These are phyloP conservation scores for Pogonocichla stellata DNA, from an alignment of 2,113 vertebrate genomes.

Conservation along the genomic window DNA sequence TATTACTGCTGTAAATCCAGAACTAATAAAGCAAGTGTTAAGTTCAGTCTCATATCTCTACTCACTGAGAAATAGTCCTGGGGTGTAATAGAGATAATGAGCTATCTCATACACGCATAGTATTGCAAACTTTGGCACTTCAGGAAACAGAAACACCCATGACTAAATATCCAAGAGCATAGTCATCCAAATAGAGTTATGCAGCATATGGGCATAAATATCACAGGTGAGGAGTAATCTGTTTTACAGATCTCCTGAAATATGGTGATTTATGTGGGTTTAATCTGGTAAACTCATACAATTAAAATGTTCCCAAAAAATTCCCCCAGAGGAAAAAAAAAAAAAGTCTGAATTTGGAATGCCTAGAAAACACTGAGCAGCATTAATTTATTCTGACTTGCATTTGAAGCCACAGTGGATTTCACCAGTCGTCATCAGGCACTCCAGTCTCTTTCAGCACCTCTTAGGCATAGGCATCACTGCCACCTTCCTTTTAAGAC, in stretches of 20 bases:
- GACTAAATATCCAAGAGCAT: not conserved
- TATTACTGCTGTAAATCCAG: not conserved
- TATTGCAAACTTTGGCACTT: not conserved
- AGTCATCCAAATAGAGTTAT: not conserved
- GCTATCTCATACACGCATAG: fast-evolving
- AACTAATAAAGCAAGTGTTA: not conserved
- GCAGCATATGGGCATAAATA: not conserved
- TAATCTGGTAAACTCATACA: not conserved
- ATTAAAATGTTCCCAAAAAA: not conserved
- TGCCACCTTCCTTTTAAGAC: not conserved
- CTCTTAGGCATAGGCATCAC: not conserved
- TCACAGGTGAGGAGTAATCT: not conserved
- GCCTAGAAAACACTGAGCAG: not conserved
- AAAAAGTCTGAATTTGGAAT: not conserved
- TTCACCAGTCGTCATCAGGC: not conserved
- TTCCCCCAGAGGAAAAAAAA: not conserved
- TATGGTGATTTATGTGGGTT: not conserved
- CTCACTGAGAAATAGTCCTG: not conserved
- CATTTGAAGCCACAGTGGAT: not conserved
- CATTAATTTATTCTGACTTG: not conserved
- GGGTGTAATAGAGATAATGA: not conserved
- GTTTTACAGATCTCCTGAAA: not conserved
- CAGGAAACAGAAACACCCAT: not conserved
- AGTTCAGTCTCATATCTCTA: not conserved
- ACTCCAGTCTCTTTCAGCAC: not conserved